Conservation (phyloP, 2,113 vertebrate genomes). For the Ochotona curzoniae region DNA sequence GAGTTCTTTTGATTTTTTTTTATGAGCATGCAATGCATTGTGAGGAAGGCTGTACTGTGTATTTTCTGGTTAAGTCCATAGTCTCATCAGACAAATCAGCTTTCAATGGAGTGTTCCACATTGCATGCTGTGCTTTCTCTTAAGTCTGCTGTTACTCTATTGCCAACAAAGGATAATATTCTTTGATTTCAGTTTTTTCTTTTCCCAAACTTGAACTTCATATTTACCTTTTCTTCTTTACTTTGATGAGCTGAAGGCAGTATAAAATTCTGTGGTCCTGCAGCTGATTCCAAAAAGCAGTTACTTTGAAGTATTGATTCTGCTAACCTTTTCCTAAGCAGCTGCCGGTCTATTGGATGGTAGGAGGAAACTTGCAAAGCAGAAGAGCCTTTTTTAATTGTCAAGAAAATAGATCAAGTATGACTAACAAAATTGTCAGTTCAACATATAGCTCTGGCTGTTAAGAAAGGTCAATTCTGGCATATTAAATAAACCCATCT, state of each 20-base stretch:
- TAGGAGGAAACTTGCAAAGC: not conserved
- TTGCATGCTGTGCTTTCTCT: not conserved
- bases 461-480: slow-evolving; percentile 11
- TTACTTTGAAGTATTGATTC: slow-evolving; percentile 31
- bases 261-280: slow-evolving; percentile 50
- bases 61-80: slow-evolving; percentile 38
- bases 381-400: not conserved
- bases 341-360: not conserved
- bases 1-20: not conserved
- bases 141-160: slow-evolving; percentile 10
- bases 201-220: slow-evolving; percentile 25
- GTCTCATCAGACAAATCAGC: not conserved
- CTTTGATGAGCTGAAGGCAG: slow-evolving; percentile 49
- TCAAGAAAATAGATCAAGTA: slow-evolving; percentile 29
- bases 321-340: not conserved
- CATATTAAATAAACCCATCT: slow-evolving; percentile 7
- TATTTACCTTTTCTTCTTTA: slow-evolving; percentile 4
- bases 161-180: not conserved
- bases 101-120: not conserved
- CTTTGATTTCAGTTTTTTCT: not conserved
- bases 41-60: not conserved
- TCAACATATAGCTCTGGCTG: not conserved
- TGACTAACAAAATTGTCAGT: not conserved
- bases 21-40: slow-evolving; percentile 43
- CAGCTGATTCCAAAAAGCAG: slow-evolving; percentile 42